Conservation (phyloP, 2,888 invertebrate genomes). For the Pollenia angustigena region DNA sequence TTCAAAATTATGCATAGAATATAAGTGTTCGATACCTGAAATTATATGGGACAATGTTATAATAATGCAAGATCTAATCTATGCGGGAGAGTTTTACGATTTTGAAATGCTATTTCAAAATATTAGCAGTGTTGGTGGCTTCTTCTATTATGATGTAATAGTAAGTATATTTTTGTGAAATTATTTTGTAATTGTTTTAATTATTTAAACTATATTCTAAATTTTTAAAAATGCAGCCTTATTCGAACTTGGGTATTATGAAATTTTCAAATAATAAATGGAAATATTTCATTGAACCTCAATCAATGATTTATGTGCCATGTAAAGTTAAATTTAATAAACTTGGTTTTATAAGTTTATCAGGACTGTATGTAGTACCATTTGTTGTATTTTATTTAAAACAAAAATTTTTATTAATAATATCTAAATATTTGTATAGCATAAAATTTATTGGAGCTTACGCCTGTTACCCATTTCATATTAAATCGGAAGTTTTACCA, state of each 20-base stretch:
- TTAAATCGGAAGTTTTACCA: slow-evolving; percentile 78
- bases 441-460: slow-evolving; percentile 79
- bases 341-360: slow-evolving; percentile 75
- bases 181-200: background rate
- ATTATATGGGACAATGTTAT: slow-evolving; percentile 76
- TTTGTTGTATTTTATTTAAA: background rate
- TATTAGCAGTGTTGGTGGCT: slow-evolving; percentile 77
- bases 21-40: slow-evolving; percentile 78
- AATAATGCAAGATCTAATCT: slow-evolving; percentile 75
- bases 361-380: slow-evolving; percentile 77
- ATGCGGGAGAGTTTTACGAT: slow-evolving; percentile 77
- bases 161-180: slow-evolving; percentile 74
- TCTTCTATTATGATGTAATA: slow-evolving; percentile 80
- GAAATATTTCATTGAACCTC: slow-evolving; percentile 78
- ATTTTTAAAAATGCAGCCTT: slow-evolving; percentile 72
- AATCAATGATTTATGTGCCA: slow-evolving; percentile 66
- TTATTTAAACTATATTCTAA: background rate
- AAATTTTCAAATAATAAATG: slow-evolving; percentile 76
- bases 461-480: slow-evolving; percentile 76
- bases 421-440: slow-evolving; percentile 67
- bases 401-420: background rate
- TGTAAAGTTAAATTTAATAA: slow-evolving; percentile 77
- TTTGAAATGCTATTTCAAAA: slow-evolving; percentile 80
- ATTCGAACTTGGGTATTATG: slow-evolving; percentile 75
- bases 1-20: slow-evolving; percentile 78